Evolutionary conservation across 1,140 invertebrate genomes (phyloP).

Genomic region (Cepaea nemoralis): DNA sequence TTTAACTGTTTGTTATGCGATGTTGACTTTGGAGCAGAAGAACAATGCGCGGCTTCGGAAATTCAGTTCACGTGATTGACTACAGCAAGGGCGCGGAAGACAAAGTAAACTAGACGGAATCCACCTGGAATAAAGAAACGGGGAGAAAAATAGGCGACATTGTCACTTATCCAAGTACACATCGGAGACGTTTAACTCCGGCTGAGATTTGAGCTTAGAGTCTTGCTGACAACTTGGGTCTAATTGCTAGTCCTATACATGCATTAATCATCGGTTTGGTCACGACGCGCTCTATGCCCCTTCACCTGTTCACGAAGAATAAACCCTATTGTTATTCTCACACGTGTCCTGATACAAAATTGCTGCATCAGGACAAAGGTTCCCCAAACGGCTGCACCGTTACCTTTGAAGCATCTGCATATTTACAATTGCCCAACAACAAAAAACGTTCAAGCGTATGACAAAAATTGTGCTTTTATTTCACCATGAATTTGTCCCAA

Average conservation of each 20-base stretch:
- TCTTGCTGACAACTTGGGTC: background rate
- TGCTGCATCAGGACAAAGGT: conserved; percentile 1
- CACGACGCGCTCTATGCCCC: background rate
- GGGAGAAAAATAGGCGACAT: background rate
- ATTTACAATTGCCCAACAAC: conserved; percentile 23
- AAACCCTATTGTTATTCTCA: conserved; percentile 8
- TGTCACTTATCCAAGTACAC: background rate
- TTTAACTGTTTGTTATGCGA: background rate
- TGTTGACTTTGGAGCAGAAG: background rate
- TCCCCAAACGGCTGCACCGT: conserved; percentile 33
- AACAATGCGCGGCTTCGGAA: background rate
- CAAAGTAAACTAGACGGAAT: background rate
- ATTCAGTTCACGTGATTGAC: too few species aligned
- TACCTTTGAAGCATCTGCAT: conserved; percentile 28
- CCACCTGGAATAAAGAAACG: conserved; percentile 5
- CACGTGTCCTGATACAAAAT: conserved; percentile 19
- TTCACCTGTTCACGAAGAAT: conserved; percentile 22
- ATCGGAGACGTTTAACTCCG: background rate
- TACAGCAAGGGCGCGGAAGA: background rate
- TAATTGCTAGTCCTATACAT: conserved; percentile 28
- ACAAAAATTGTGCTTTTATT: conserved; percentile 21
- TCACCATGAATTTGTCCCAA: conserved; percentile 19
- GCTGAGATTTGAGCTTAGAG: background rate
- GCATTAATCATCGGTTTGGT: conserved; percentile 29
- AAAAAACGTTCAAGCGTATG: background rate